Evolutionary conservation across 2,797 vertebrate species (phyloP).

Genomic region (Fistularia commersonii): DNA sequence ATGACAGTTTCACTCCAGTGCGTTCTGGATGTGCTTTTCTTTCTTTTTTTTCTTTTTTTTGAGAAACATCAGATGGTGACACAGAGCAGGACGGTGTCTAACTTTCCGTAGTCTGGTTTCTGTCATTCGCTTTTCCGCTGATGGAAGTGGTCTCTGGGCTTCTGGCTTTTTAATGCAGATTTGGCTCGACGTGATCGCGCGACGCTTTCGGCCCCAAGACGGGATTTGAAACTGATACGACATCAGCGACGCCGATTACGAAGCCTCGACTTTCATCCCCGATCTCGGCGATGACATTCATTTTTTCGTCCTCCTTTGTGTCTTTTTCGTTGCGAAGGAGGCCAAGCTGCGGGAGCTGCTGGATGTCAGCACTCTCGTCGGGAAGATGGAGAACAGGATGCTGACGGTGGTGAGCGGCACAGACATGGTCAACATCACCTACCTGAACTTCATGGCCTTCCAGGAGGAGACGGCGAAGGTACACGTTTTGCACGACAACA

Average conservation of each 20-base stretch:
- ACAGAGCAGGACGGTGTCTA: slow-evolving; percentile 27
- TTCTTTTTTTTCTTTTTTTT: background rate
- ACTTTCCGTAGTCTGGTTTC: slow-evolving; percentile 31
- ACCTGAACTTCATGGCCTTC: slow-evolving; percentile 96
- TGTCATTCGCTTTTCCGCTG: slow-evolving; percentile 10
- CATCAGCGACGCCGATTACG: background rate
- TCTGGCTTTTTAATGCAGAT: slow-evolving; percentile 3
- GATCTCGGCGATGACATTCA: background rate
- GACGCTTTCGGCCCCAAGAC: background rate
- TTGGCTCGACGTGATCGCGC: background rate
- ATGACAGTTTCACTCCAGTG: slow-evolving; percentile 21
- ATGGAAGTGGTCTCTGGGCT: slow-evolving; percentile 15
- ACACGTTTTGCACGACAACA: background rate
- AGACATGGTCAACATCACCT: slow-evolving; percentile 95
- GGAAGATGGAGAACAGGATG: slow-evolving; percentile 89
- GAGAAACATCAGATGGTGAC: slow-evolving; percentile 20
- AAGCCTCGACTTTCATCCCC: background rate
- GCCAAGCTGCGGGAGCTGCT: slow-evolving; percentile 90
- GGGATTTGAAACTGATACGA: background rate
- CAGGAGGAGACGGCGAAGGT: slow-evolving; percentile 97
- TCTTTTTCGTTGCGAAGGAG: slow-evolving; percentile 74
- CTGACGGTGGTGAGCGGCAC: slow-evolving; percentile 91
- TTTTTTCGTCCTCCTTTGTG: background rate
- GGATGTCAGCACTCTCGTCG: slow-evolving; percentile 84
- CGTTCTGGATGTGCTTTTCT: background rate